Evolutionary conservation across 2,797 vertebrate species (phyloP).

Genomic region (Gadopsis marmoratus): DNA sequence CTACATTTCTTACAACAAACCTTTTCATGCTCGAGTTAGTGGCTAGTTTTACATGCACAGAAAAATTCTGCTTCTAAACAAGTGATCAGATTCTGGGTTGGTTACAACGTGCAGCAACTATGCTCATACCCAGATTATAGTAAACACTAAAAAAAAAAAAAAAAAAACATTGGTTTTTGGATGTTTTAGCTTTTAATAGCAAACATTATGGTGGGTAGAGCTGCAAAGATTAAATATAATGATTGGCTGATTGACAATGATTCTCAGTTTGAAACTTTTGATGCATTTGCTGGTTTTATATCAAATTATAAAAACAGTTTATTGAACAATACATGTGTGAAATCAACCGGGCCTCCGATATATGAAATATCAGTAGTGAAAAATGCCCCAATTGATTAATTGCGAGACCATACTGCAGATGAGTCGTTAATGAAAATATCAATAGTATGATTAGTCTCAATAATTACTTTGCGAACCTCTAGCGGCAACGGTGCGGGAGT

Average conservation of each 20-base stretch:
- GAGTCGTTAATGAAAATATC: neutral
- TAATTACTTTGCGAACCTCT: too few species aligned
- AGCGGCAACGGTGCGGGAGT: too few species aligned
- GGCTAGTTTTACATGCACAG: conserved; percentile 42
- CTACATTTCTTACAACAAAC: neutral
- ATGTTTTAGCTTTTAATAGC: neutral
- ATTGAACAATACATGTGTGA: too few species aligned
- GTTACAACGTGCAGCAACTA: neutral
- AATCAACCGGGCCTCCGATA: neutral
- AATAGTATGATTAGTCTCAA: neutral
- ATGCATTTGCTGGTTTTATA: too few species aligned
- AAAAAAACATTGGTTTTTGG: neutral
- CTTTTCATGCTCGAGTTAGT: conserved; percentile 63
- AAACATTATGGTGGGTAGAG: neutral
- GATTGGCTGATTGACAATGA: rapidly evolving
- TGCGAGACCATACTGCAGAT: too few species aligned
- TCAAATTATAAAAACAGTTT: too few species aligned
- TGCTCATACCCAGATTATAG: neutral
- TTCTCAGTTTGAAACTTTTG: too few species aligned
- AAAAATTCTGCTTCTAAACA: neutral
- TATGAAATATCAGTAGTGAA: too few species aligned
- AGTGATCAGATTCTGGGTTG: too few species aligned
- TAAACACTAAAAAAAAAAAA: neutral
- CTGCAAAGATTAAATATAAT: neutral
- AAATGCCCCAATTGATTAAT: too few species aligned